Evolutionary conservation across 1,140 invertebrate species (phyloP).

Genomic region (Drosophila pachea): DNA sequence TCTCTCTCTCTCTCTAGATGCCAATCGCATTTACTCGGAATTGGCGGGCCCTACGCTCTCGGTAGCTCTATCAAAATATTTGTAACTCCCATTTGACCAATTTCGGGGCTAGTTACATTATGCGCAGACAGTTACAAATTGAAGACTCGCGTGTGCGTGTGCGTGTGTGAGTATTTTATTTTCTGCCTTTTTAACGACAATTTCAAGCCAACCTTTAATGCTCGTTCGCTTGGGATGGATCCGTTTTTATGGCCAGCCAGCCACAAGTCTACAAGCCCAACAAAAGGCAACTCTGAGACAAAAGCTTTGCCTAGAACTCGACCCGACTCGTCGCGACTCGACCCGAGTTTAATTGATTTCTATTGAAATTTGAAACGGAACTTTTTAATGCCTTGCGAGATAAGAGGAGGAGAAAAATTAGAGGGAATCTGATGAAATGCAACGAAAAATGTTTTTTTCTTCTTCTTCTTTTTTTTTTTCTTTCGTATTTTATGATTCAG

Average conservation of each 20-base stretch:
- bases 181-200: conserved; percentile 63
- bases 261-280: conserved; percentile 9
- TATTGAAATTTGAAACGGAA: conserved; percentile 76
- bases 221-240: conserved; percentile 2
- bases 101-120: conserved; percentile 50
- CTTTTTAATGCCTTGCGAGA: conserved; percentile 51
- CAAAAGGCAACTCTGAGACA: conserved; percentile 51
- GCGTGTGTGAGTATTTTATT: conserved; percentile 21
- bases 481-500: conserved; percentile 18
- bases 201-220: conserved; percentile 72
- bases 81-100: conserved; percentile 51
- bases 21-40: conserved; percentile 67
- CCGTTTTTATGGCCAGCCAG: conserved; percentile 49
- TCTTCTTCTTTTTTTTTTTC: conserved; percentile 1
- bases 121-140: conserved; percentile 54
- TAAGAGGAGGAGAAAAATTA: conserved; percentile 8
- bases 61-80: conserved; percentile 67
- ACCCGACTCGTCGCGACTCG: conserved; percentile 9
- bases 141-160: conserved; percentile 33
- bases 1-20: conserved; percentile 60
- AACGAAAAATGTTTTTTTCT: conserved; percentile 7
- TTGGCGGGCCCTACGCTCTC: conserved; percentile 20
- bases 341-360: conserved; percentile 68
- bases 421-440: conserved; percentile 15
- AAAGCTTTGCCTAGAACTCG: conserved; percentile 55